Conservation (phyloP, 2,113 vertebrate genomes). For the Tursiops truncatus region DNA sequence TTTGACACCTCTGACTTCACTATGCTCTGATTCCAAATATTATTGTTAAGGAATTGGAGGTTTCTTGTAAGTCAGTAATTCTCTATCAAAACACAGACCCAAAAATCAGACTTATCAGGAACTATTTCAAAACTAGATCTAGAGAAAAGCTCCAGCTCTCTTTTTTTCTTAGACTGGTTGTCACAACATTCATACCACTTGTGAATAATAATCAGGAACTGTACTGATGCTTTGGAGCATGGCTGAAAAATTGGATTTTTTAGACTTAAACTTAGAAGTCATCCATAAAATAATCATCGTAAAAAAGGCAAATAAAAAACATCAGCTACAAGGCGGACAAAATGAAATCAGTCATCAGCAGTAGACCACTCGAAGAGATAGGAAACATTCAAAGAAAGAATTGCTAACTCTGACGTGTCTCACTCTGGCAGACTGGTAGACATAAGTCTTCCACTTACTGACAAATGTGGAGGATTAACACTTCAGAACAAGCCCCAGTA, state of each 20-base stretch:
- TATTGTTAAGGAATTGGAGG: slow-evolving; percentile 9
- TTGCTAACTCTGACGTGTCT: accelerated
- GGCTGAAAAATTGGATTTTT: background rate
- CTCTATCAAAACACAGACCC: slow-evolving; percentile 7
- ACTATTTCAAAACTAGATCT: slow-evolving; percentile 50
- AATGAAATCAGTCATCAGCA: background rate
- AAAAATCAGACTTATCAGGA: slow-evolving; percentile 38
- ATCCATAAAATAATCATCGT: background rate
- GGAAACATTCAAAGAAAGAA: background rate
- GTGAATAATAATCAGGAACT: slow-evolving; percentile 7
- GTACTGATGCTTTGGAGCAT: background rate
- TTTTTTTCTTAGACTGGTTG: background rate
- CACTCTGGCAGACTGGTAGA: background rate
- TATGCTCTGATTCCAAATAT: background rate
- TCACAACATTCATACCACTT: slow-evolving; percentile 14
- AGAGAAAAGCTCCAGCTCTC: background rate
- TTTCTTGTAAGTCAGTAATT: slow-evolving; percentile 3
- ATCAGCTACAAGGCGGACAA: background rate
- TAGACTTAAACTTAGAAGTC: background rate
- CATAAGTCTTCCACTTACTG: background rate
- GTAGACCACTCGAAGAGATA: background rate
- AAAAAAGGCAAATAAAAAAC: background rate
- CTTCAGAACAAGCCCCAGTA: background rate
- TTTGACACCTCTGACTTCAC: slow-evolving; percentile 14
- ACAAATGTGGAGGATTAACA: background rate